phyloP scores from a whole-genome alignment of 2,113 vertebrate species.

The Callocephalon fimbriatum region DNA sequence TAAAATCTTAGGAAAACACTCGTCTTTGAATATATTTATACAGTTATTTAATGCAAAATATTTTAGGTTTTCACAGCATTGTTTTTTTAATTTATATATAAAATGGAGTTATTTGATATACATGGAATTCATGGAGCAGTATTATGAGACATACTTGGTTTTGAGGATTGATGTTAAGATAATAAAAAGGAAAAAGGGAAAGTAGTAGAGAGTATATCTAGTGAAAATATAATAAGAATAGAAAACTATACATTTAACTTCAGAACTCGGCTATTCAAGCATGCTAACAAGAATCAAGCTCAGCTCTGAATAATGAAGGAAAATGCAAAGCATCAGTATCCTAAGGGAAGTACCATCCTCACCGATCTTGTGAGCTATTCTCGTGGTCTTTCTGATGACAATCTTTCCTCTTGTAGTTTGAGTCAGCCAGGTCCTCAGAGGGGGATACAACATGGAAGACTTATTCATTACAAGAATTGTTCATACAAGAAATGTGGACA shows the following conservation, averaged over 20 bases:
- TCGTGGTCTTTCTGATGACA: background rate
- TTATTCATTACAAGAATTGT: background rate
- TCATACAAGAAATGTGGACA: background rate
- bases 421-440: background rate
- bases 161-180: background rate
- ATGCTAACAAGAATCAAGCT: background rate
- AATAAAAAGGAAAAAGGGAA: background rate
- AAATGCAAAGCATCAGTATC: background rate
- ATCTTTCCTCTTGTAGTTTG: background rate
- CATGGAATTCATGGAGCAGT: background rate
- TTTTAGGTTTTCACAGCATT: background rate
- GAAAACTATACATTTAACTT: background rate
- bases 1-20: background rate
- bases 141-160: background rate
- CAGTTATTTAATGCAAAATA: background rate
- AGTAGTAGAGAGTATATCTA: background rate
- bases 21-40: background rate
- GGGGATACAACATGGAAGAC: background rate
- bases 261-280: background rate
- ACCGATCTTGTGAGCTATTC: background rate
- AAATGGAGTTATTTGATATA: background rate
- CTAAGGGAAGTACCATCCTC: background rate
- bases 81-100: background rate
- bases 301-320: background rate
- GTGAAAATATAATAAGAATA: background rate